Percentiles rank a stretch among this genome's conserved stretches.
These are phyloP conservation scores for Macquaria ambigua DNA, from an alignment of 2,113 vertebrate species.

Conservation along the genomic window DNA sequence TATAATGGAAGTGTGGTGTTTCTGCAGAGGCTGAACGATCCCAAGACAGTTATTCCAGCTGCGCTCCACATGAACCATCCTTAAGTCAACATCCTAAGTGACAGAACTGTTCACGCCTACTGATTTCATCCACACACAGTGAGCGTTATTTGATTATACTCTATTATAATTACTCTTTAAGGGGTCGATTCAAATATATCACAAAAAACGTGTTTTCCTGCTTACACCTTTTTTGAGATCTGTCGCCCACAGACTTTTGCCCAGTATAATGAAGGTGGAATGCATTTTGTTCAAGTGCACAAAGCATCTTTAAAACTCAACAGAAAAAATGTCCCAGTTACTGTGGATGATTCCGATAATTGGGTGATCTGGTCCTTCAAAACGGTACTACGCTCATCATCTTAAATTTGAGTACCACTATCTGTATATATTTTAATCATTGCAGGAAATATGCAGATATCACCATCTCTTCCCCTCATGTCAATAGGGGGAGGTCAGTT, in stretches of 20 bases:
- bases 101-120: background rate
- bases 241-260: background rate
- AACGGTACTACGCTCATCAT: background rate
- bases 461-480: background rate
- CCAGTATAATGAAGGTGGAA: background rate
- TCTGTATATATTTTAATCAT: slow-evolving; percentile 6
- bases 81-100: background rate
- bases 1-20: background rate
- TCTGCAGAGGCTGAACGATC: background rate
- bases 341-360: background rate
- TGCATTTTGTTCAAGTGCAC: background rate
- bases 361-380: background rate
- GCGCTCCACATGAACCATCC: background rate
- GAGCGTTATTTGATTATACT: background rate
- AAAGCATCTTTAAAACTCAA: background rate
- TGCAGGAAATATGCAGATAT: slow-evolving; percentile 5
- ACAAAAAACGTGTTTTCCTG: too few relatives aligned
- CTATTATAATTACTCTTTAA: background rate
- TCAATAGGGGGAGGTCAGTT: background rate
- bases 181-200: background rate
- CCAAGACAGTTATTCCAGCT: background rate
- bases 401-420: background rate
- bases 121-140: background rate
- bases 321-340: background rate
- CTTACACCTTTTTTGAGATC: background rate